A percentile compares a stretch with the other conserved stretches of the same genome.
phyloP scores from a whole-genome alignment of 2,888 invertebrate genomes.

The Tiphia femorata region DNA sequence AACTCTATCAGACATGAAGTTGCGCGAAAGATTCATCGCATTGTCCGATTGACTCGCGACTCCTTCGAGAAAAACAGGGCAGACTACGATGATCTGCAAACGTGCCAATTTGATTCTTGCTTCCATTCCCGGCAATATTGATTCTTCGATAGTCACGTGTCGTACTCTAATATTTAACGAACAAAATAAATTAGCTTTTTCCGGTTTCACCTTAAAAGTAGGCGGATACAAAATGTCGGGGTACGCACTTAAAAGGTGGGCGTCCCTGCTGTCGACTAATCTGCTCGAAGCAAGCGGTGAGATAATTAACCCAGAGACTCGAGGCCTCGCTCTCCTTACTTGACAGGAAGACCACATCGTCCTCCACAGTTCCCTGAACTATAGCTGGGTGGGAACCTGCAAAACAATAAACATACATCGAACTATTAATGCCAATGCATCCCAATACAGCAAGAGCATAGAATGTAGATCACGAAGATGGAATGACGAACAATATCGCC shows the following conservation, averaged over 20 bases:
- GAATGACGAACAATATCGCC: too few relatives aligned
- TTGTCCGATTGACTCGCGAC: slow-evolving; percentile 72
- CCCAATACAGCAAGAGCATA: too few relatives aligned
- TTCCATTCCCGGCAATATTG: slow-evolving; percentile 69
- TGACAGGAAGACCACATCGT: slow-evolving; percentile 86
- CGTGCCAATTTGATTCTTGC: slow-evolving; percentile 77
- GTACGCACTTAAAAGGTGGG: slow-evolving; percentile 81
- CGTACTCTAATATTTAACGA: slow-evolving; percentile 74
- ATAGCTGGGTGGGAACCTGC: slow-evolving; percentile 53
- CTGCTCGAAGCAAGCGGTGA: slow-evolving; percentile 86
- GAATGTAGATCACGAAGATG: too few relatives aligned
- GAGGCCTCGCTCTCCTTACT: slow-evolving; percentile 84
- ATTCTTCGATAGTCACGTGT: slow-evolving; percentile 81
- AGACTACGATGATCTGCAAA: slow-evolving; percentile 84
- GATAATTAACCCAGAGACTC: slow-evolving; percentile 84
- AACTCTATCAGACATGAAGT: slow-evolving; percentile 80
- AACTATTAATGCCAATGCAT: not conserved
- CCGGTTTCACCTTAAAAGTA: not conserved
- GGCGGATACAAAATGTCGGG: not conserved
- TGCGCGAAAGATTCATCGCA: slow-evolving; percentile 71
- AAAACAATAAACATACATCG: not conserved
- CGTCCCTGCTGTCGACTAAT: slow-evolving; percentile 85
- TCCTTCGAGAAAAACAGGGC: slow-evolving; percentile 80
- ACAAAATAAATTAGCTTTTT: not conserved
- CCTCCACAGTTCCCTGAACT: slow-evolving; percentile 71